Conservation (phyloP, 1,140 invertebrate species). For the Leptinotarsa texana region DNA sequence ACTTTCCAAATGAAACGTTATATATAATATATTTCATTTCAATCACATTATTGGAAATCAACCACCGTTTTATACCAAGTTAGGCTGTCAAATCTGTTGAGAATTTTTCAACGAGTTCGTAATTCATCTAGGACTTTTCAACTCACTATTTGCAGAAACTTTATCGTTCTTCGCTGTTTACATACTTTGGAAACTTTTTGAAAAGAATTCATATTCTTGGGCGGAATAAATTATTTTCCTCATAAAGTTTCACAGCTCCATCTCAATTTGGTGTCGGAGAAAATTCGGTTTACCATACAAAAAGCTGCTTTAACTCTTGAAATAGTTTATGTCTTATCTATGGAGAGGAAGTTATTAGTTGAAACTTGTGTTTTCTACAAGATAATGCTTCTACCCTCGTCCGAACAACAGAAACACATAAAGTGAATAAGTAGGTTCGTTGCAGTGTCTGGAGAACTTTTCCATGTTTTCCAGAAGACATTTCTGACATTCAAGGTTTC, state of each 20-base stretch:
- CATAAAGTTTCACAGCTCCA: not conserved
- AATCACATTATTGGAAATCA: too few relatives aligned
- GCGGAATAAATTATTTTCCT: not conserved
- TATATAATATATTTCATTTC: too few relatives aligned
- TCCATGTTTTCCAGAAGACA: conserved; percentile 20
- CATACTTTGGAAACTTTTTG: not conserved
- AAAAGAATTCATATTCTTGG: conserved; percentile 1
- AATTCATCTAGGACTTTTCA: too few relatives aligned
- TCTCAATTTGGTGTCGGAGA: not conserved
- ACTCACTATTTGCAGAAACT: not conserved
- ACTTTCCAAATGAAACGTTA: too few relatives aligned
- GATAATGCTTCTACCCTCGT: conserved; percentile 23
- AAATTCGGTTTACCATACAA: not conserved
- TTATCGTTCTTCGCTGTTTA: not conserved
- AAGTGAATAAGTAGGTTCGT: conserved; percentile 21
- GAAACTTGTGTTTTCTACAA: conserved; percentile 10
- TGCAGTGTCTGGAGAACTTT: conserved; percentile 22
- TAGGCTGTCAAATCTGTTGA: not conserved
- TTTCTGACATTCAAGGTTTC: conserved; percentile 15
- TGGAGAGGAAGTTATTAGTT: conserved; percentile 9
- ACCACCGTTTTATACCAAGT: too few relatives aligned
- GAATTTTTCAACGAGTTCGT: not conserved
- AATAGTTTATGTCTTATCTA: conserved; percentile 4
- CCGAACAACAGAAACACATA: conserved; percentile 15
- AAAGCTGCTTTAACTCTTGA: not conserved